Evolutionary conservation across 1,140 invertebrate species (phyloP), one percentile per base, ranked within the genome.

Genomic region (Drosophila sturtevanti): DNA sequence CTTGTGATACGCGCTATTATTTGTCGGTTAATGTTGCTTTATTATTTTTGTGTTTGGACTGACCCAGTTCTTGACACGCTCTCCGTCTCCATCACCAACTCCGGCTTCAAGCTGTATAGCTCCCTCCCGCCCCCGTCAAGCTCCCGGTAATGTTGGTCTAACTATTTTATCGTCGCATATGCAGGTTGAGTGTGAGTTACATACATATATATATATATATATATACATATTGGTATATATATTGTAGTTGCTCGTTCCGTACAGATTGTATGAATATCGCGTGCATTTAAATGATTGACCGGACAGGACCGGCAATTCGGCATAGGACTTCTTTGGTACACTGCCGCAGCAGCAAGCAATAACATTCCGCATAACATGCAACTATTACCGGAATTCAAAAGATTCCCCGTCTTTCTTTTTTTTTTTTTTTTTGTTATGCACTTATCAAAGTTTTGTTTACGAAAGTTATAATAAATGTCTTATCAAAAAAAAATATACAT

Each of bases 231-330:
- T 21, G 7, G 1, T 7, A 48, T 48, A 21, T 48, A 48, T 48
- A 21, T 21, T 48, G 41, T 48, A 48, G 41, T 21, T 48, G 16
- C 41, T 48, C 41, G 41, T 48, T 48, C 16, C 41, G n/a, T n/a
- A 48, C 73, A 16, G 68, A 12, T 67, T 56, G 60, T 60, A 60
- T 58, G 77, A 72, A 85, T 78, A 89, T 89, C 84, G 84, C 84
- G 84, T 89, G 84, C 85, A 89, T 79, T 85, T 89, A 89, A 89
- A 89, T 89, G 85, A 89, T 89, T 89, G 85, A 79, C 74, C 84
- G 78, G 75, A 63, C 71, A 66, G 41, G 35, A 37, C 51, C 5
- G 31, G 58, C 52, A 60, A 34, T 71, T 69, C 41, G 59, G 27
- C 69, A 70, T 48, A 72, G 55, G 60, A 68, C 73, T 51, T 31